Evolutionary conservation across 2,113 vertebrate genomes (phyloP).

Genomic region (Eulacestoma nigropectus): DNA sequence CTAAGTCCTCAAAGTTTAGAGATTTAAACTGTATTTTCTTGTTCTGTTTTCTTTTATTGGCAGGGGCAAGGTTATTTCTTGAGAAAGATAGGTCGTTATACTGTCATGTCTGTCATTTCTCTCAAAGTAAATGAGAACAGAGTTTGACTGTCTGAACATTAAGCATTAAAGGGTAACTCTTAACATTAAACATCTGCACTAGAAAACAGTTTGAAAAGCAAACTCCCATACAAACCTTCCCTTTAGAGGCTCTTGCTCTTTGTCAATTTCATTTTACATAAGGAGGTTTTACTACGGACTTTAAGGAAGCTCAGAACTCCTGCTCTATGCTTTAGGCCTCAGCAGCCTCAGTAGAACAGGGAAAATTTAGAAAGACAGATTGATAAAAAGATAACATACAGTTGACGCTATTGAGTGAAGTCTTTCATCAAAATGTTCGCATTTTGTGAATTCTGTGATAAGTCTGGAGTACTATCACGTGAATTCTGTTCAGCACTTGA

Average conservation of each 20-base stretch:
- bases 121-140: background rate
- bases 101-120: background rate
- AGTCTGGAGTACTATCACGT: background rate
- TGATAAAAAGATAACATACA: background rate
- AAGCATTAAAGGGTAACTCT: background rate
- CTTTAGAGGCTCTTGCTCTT: conserved; percentile 20
- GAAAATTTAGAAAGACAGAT: background rate
- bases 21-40: background rate
- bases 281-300: conserved; percentile 12
- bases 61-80: background rate
- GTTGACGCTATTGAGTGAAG: background rate
- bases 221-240: conserved; percentile 59
- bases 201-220: background rate
- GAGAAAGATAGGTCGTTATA: background rate
- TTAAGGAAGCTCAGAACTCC: background rate
- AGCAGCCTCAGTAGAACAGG: background rate
- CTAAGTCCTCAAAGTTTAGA: background rate
- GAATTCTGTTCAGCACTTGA: conserved; percentile 26
- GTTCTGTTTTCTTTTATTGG: background rate
- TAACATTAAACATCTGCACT: background rate
- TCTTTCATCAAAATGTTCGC: background rate
- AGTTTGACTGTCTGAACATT: background rate
- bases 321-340: background rate
- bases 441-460: background rate
- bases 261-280: background rate